These are phyloP conservation scores for Genyomyrus donnyi DNA, from an alignment of 2,113 vertebrate genomes.

Conservation along the genomic window DNA sequence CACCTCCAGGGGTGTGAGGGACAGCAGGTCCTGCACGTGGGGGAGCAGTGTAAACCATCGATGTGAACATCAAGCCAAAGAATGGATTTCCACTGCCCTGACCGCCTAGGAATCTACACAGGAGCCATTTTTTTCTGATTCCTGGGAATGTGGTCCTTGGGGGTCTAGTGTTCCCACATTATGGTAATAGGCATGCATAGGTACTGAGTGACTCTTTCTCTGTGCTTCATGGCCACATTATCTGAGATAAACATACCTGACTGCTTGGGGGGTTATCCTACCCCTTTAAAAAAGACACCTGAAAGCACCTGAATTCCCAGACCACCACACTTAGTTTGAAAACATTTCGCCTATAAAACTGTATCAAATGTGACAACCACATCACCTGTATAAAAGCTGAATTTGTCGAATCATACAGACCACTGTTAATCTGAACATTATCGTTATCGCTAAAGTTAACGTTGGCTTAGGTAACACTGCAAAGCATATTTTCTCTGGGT, in stretches of 20 bases:
- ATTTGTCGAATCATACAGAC: neutral
- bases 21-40: slow-evolving; percentile 62
- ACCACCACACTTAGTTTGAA: neutral
- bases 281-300: neutral
- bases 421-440: neutral
- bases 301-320: neutral
- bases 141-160: neutral
- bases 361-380: neutral
- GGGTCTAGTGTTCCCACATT: neutral
- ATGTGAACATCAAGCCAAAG: neutral
- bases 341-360: neutral
- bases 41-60: neutral
- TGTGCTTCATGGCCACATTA: neutral
- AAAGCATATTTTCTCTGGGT: neutral
- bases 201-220: neutral
- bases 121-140: neutral
- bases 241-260: neutral
- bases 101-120: neutral
- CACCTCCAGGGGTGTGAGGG: slow-evolving; percentile 63
- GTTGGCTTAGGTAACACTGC: neutral
- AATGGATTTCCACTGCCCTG: neutral
- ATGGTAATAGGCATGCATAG: neutral
- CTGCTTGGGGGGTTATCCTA: neutral
- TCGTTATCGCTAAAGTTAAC: neutral
- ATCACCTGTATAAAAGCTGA: neutral